These are phyloP conservation scores for Eupeodes corollae DNA, from an alignment of 1,140 invertebrate genomes.

Conservation along the genomic window DNA sequence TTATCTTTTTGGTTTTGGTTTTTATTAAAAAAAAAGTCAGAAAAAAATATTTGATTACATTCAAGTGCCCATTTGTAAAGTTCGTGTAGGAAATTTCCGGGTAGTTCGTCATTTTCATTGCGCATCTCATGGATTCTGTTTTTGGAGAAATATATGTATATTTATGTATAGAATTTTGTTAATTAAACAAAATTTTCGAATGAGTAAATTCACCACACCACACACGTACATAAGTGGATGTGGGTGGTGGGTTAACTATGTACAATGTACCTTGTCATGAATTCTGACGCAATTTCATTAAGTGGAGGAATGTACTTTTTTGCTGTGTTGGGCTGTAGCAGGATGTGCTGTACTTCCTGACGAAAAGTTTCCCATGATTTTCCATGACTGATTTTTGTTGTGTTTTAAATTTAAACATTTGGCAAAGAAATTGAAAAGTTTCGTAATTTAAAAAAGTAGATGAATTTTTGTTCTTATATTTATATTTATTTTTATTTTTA, in stretches of 20 bases:
- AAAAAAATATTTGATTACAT: conserved; percentile 48
- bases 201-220: no score
- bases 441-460: conserved; percentile 1
- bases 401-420: conserved; percentile 3
- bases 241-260: neutral
- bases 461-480: neutral
- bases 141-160: no score
- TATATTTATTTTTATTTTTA: conserved; percentile 12
- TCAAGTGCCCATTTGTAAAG: conserved; percentile 82
- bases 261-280: conserved; percentile 49
- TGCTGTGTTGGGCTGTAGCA: conserved; percentile 64
- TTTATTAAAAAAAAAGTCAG: no score
- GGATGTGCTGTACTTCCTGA: conserved; percentile 70
- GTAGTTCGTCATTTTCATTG: conserved; percentile 54
- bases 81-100: conserved; percentile 65
- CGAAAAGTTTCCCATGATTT: conserved; percentile 70
- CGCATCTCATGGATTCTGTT: conserved; percentile 55
- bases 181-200: no score
- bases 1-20: neutral
- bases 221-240: no score
- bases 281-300: conserved; percentile 60
- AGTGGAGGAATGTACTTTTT: conserved; percentile 60
- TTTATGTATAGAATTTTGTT: no score
- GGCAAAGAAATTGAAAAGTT: conserved; percentile 8
- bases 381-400: conserved; percentile 54